These are phyloP conservation scores for Venturia canescens DNA, from an alignment of 1,140 invertebrate genomes.

Conservation along the genomic window DNA sequence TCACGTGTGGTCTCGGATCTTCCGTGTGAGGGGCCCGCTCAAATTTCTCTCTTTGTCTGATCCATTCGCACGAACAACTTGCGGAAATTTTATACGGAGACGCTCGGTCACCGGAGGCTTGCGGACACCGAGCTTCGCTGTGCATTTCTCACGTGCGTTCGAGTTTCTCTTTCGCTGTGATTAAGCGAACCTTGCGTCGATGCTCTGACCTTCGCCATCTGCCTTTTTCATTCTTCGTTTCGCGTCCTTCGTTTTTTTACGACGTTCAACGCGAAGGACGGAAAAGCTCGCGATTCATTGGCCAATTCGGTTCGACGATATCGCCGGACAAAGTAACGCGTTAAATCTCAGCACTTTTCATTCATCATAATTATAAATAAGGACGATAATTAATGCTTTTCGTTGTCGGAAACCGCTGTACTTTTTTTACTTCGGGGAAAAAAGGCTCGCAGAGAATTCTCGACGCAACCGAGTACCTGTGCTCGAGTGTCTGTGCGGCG, in stretches of 20 bases:
- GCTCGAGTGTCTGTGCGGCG: conserved; percentile 9
- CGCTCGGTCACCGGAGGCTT: not conserved
- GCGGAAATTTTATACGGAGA: not conserved
- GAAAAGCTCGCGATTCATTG: too few relatives aligned
- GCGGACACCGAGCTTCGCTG: not conserved
- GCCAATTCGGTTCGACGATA: too few relatives aligned
- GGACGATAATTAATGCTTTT: not conserved
- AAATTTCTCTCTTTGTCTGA: not conserved
- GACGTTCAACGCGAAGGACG: too few relatives aligned
- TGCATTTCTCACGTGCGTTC: not conserved
- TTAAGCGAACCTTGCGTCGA: too few relatives aligned
- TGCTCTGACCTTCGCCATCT: too few relatives aligned
- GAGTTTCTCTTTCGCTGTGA: not conserved
- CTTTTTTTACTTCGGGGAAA: too few relatives aligned
- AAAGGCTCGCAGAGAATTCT: not conserved
- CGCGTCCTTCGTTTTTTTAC: too few relatives aligned
- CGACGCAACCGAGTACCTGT: conserved; percentile 31
- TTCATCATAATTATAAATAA: not conserved
- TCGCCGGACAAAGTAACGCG: too few relatives aligned
- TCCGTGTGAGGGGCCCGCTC: not conserved
- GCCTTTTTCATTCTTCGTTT: too few relatives aligned
- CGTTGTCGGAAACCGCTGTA: not conserved
- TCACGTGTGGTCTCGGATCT: too few relatives aligned
- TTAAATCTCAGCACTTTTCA: too few relatives aligned
- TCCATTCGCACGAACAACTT: not conserved